Conservation (phyloP, 1,140 invertebrate genomes). For the Drosophila triauraria region DNA sequence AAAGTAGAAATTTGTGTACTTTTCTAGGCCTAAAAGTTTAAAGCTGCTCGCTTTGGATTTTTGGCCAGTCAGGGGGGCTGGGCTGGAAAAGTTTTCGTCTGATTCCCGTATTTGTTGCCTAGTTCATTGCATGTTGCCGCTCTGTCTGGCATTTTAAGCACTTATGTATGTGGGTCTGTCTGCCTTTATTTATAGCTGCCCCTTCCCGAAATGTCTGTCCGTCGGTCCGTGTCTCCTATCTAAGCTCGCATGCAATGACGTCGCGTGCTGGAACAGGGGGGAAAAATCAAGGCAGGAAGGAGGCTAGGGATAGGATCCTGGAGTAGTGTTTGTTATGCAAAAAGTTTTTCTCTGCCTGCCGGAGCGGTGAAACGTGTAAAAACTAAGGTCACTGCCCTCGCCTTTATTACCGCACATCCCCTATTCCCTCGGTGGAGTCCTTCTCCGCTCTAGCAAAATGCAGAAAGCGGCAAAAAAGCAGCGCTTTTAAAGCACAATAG, state of each 20-base stretch:
- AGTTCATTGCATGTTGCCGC: slow-evolving; percentile 80
- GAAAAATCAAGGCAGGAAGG: slow-evolving; percentile 10
- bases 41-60: neutral
- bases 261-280: slow-evolving; percentile 54
- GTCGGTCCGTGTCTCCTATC: slow-evolving; percentile 16
- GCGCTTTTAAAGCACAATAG: slow-evolving; percentile 63
- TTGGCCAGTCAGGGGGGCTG: slow-evolving; percentile 13
- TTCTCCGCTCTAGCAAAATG: slow-evolving; percentile 3
- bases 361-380: slow-evolving; percentile 41
- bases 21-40: neutral
- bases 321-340: slow-evolving; percentile 76
- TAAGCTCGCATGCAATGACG: slow-evolving; percentile 75
- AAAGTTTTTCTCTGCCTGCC: slow-evolving; percentile 66
- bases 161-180: slow-evolving; percentile 50
- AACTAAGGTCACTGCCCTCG: slow-evolving; percentile 76
- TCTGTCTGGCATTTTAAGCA: slow-evolving; percentile 79
- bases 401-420: slow-evolving; percentile 45
- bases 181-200: slow-evolving; percentile 68
- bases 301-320: neutral
- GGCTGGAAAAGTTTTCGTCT: slow-evolving; percentile 29
- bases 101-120: slow-evolving; percentile 44
- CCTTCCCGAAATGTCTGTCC: slow-evolving; percentile 50
- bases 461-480: slow-evolving; percentile 24
- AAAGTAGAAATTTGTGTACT: too few relatives aligned
- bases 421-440: too few relatives aligned